These are phyloP conservation scores for Beroe forskalii DNA, from an alignment of 37 sponge, comb jelly and placozoan genomes.

Conservation along the genomic window DNA sequence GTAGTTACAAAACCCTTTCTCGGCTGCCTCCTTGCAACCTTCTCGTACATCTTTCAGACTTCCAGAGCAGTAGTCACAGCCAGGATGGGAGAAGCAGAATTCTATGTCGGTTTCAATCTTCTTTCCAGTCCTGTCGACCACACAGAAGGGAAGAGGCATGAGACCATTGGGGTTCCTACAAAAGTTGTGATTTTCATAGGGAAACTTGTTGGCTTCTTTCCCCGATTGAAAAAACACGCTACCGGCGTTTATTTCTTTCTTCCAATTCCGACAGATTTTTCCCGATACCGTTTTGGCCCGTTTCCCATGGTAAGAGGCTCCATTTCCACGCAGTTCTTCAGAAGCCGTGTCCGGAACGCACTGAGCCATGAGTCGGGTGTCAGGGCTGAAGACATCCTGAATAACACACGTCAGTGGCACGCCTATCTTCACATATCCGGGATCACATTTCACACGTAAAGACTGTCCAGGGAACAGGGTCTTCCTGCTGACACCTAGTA, in stretches of 20 bases:
- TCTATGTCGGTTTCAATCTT: too few species aligned
- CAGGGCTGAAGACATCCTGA: too few species aligned
- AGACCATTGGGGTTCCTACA: not conserved
- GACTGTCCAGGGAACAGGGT: not conserved
- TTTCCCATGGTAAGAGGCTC: not conserved
- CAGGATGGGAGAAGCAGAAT: too few species aligned
- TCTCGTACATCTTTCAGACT: not conserved
- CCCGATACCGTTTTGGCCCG: not conserved
- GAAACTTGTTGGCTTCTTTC: not conserved
- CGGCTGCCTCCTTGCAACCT: too few species aligned
- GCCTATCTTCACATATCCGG: not conserved
- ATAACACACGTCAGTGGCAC: too few species aligned
- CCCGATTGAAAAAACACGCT: not conserved
- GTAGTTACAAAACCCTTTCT: too few species aligned
- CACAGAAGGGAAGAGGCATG: not conserved
- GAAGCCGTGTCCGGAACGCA: too few species aligned
- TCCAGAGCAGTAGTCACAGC: not conserved
- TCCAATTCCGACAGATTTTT: not conserved
- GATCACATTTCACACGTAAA: not conserved
- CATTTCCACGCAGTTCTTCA: not conserved
- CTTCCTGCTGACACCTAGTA: not conserved
- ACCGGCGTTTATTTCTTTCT: not conserved
- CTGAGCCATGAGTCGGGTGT: too few species aligned
- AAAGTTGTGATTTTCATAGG: constrained; percentile 8
- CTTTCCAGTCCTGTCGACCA: not conserved